Evolutionary conservation across 2,888 invertebrate species (phyloP).

Genomic region (Orchesella flavescens): DNA sequence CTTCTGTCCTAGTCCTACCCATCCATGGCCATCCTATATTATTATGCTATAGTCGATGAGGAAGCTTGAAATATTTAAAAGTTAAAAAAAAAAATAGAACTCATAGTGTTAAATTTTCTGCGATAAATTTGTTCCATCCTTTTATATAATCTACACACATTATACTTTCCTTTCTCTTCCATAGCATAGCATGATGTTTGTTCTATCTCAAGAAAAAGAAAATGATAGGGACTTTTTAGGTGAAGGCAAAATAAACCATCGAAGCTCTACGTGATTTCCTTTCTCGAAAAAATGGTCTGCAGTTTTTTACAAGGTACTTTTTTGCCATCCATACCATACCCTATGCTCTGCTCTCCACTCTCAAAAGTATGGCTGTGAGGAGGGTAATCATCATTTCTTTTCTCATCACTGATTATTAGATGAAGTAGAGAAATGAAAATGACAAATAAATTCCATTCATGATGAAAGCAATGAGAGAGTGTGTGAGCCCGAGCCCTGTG

Average conservation of each 20-base stretch:
- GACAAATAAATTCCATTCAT: constrained; percentile 55
- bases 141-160: neutral
- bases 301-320: neutral
- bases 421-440: constrained; percentile 48
- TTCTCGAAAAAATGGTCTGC: constrained; percentile 1
- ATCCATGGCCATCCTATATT: constrained; percentile 3
- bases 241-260: neutral
- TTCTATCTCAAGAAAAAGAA: neutral
- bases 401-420: constrained; percentile 37
- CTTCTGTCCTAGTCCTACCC: neutral
- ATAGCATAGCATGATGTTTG: neutral
- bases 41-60: neutral
- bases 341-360: neutral
- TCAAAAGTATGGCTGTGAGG: too few species aligned
- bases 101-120: too few species aligned
- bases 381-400: constrained; percentile 7
- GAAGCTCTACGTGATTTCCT: constrained; percentile 4
- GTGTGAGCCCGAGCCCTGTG: too few species aligned
- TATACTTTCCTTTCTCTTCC: neutral
- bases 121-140: neutral
- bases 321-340: too few species aligned
- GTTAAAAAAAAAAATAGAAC: neutral
- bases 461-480: constrained; percentile 3
- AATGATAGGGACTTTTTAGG: constrained; percentile 1
- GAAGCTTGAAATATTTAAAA: constrained; percentile 20